Evolutionary conservation across 2,888 invertebrate genomes (phyloP).

Genomic region (Acanthacorydalis orientalis): DNA sequence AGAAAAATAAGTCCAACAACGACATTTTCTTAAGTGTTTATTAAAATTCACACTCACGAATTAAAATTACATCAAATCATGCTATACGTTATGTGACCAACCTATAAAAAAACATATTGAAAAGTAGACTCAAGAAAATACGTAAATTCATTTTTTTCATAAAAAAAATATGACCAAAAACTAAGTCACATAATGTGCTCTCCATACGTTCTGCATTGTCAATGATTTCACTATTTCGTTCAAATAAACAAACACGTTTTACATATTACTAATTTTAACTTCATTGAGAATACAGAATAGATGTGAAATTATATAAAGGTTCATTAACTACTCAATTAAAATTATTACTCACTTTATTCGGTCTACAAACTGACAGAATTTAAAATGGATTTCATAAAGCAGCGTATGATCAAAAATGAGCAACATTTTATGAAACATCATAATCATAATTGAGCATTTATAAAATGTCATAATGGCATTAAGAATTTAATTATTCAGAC

Average conservation of each 20-base stretch:
- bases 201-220: too few relatives aligned
- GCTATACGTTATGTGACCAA: background rate
- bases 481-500: too few relatives aligned
- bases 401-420: too few relatives aligned
- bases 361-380: slow-evolving; percentile 2
- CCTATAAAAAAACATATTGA: background rate
- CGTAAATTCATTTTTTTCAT: background rate
- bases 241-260: too few relatives aligned
- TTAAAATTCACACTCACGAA: slow-evolving; percentile 5
- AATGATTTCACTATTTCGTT: too few relatives aligned
- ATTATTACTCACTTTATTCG: slow-evolving; percentile 3
- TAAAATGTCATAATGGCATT: too few relatives aligned
- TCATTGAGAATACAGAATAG: too few relatives aligned
- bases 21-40: background rate
- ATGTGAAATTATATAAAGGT: too few relatives aligned
- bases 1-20: background rate
- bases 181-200: background rate
- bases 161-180: background rate
- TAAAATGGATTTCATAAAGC: background rate
- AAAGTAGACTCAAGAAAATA: background rate
- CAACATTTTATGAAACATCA: too few relatives aligned
- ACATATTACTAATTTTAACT: too few relatives aligned
- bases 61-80: slow-evolving; percentile 1
- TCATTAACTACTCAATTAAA: too few relatives aligned
- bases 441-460: too few relatives aligned